Evolutionary conservation across 2,113 vertebrate genomes (phyloP).

Genomic region (Ochotona curzoniae): DNA sequence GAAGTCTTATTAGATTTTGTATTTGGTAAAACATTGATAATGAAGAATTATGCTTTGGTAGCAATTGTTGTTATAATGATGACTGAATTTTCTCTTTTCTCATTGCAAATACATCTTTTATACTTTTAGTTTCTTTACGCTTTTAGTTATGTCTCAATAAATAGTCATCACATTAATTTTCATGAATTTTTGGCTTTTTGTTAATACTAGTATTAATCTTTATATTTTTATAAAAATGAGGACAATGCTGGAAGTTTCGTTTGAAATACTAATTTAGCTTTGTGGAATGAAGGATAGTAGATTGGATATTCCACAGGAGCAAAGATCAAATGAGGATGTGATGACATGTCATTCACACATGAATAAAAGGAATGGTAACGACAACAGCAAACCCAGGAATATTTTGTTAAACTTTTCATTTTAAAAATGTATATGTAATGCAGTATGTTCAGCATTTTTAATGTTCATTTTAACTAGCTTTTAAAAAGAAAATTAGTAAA

Average conservation of each 20-base stretch:
- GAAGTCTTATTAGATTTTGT: neutral
- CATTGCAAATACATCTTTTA: neutral
- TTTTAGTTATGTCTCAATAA: neutral
- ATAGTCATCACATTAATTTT: neutral
- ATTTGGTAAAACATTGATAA: neutral
- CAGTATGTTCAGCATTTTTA: neutral
- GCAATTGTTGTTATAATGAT: neutral
- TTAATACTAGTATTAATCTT: neutral
- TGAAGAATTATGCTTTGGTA: neutral
- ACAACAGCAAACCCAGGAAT: neutral
- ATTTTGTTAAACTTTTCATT: constrained; percentile 9
- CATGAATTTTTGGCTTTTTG: constrained; percentile 18
- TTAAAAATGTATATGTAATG: constrained; percentile 12
- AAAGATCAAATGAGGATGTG: neutral
- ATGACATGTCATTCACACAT: neutral
- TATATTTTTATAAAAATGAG: constrained; percentile 38
- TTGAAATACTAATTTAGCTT: constrained; percentile 46
- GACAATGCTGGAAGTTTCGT: neutral
- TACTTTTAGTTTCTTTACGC: constrained; percentile 18
- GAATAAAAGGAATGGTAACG: constrained; percentile 16
- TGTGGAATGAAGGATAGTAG: neutral
- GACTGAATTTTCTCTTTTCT: neutral
- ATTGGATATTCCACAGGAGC: neutral
- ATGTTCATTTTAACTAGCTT: neutral
- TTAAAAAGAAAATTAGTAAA: constrained; percentile 10